Evolutionary conservation across 2,113 vertebrate species (phyloP), one percentile per base, ranked within the genome.

Genomic region (Chloropsis cyanopogon): DNA sequence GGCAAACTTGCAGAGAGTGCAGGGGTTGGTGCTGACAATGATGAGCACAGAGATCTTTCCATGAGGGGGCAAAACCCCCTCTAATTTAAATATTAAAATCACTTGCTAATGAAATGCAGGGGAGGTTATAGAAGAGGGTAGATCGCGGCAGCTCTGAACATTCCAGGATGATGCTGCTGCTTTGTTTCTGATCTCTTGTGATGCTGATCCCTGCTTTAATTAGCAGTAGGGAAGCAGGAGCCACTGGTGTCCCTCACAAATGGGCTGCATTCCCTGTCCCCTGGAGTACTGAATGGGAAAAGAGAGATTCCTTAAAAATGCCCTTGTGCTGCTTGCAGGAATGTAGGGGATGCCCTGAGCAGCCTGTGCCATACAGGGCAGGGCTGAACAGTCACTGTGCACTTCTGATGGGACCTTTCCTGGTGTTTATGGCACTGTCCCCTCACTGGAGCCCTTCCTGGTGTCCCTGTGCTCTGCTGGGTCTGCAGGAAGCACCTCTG

Each of bases 361-460:
- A 35, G 26, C 21, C 41, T 4, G 22, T 4, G 4, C 3, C 29
- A 8, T 5, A 2, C 64, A 4, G 41, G 46, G 35, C 19, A 25
- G 6, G 61, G 56, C 12, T 52, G 15, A 57, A 2, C 0, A 1
- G 13, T 11, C 2, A 0, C 49, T 7, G 21, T 5, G n/a, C 25
- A 1, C 17, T 12, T 9, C 8, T 23, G 65, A 1, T 4, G 75
- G 54, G 54, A n/a, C 18, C 22, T 21, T 47, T 6, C 25, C 9
- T 8, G 19, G 1, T 14, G 50, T 19, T 24, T 1, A 0, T 0
- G 17, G 26, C n/a, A 10, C 6, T 9, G 11, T 2, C 11, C 13
- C 14, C 28, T 29, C 25, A 0, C 63, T 4, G 73, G n/a, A 25
- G 2, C 14, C 22, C 25, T 1, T 11, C 20, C 7, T 12, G 42